A percentile compares a stretch with the other conserved stretches of the same genome.
phyloP scores from a whole-genome alignment of 2,113 vertebrate genomes.

The Passer domesticus region DNA sequence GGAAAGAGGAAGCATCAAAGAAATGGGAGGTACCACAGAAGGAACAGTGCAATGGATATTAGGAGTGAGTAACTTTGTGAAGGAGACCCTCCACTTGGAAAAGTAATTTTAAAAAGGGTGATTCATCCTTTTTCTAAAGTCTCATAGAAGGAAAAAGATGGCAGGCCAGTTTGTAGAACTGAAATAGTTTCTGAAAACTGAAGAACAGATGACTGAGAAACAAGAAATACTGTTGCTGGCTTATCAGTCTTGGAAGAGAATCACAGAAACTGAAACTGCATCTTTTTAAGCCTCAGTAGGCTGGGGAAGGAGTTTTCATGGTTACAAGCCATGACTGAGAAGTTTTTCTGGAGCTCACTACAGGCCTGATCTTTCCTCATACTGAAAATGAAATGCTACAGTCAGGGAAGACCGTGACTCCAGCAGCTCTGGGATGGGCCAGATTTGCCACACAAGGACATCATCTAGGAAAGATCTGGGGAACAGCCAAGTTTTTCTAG shows the following conservation, averaged over 20 bases:
- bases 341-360: not conserved
- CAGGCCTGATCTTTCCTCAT: not conserved
- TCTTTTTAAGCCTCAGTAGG: constrained; percentile 15
- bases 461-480: not conserved
- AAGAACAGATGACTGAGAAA: constrained; percentile 38
- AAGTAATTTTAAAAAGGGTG: not conserved
- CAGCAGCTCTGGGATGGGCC: not conserved
- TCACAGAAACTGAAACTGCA: constrained; percentile 18
- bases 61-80: not conserved
- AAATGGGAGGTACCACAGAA: not conserved
- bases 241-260: constrained; percentile 43
- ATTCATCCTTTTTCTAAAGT: not conserved
- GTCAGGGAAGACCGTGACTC: rapidly evolving
- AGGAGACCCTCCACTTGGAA: not conserved
- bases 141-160: constrained; percentile 3
- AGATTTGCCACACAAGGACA: not conserved
- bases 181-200: constrained; percentile 28
- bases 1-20: not conserved
- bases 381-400: not conserved
- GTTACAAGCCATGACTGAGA: constrained; percentile 27
- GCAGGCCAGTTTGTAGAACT: constrained; percentile 2
- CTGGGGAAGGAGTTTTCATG: constrained; percentile 13
- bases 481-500: not conserved
- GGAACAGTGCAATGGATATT: not conserved
- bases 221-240: not conserved